These are phyloP conservation scores for Aplidium turbinatum DNA, from an alignment of 23 tunicate genomes.

Conservation along the genomic window DNA sequence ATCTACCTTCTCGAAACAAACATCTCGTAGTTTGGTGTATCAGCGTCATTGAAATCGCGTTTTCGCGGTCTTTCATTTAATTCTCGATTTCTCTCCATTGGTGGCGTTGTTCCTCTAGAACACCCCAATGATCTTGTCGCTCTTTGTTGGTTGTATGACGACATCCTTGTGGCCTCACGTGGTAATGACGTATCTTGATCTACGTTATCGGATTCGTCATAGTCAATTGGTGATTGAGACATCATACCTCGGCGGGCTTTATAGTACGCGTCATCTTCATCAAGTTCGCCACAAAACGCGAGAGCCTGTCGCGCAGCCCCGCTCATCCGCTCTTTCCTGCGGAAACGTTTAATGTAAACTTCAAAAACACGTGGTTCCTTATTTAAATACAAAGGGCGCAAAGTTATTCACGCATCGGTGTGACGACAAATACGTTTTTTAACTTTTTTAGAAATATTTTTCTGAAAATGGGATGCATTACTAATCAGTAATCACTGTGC, in stretches of 20 bases:
- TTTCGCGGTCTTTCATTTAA: constrained; percentile 9
- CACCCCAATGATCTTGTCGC: background rate
- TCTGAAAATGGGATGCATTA: too few relatives aligned
- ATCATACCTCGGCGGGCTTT: constrained; percentile 2
- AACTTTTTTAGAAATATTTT: too few relatives aligned
- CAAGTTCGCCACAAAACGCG: constrained; percentile 39
- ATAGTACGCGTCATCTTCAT: constrained; percentile 27
- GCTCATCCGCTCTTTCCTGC: too few relatives aligned
- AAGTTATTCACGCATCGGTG: too few relatives aligned
- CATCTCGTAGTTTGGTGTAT: constrained; percentile 20
- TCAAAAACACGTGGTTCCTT: too few relatives aligned
- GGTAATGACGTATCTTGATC: constrained; percentile 26
- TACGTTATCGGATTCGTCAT: constrained; percentile 26
- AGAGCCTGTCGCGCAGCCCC: constrained; percentile 46
- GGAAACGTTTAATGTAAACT: too few relatives aligned
- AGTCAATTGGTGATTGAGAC: background rate
- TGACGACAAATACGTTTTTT: too few relatives aligned
- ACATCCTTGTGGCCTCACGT: background rate
- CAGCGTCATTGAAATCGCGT: constrained; percentile 4
- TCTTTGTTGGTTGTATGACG: background rate
- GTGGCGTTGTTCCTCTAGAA: background rate
- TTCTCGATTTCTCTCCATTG: background rate
- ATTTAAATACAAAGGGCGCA: too few relatives aligned
- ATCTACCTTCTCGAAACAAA: constrained; percentile 49
- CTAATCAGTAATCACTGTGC: too few relatives aligned